These are phyloP conservation scores for Bombyx mandarina DNA, from an alignment of 1,140 invertebrate genomes.

Conservation along the genomic window DNA sequence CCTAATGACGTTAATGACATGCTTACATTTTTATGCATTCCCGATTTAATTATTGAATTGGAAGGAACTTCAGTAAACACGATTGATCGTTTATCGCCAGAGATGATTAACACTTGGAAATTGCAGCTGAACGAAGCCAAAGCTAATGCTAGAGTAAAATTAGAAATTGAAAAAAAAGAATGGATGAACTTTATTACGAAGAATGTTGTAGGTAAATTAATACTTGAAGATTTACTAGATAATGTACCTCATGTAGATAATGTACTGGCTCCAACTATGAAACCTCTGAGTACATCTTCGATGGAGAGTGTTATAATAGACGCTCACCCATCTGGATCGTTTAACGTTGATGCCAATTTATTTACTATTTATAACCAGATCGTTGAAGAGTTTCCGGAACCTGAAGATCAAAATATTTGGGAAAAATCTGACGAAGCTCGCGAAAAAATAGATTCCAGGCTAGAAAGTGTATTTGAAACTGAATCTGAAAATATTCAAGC, in stretches of 20 bases:
- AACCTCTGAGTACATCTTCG: slow-evolving; percentile 19
- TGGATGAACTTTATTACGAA: slow-evolving; percentile 45
- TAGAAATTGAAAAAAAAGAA: slow-evolving; percentile 26
- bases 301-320: slow-evolving; percentile 41
- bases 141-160: slow-evolving; percentile 27
- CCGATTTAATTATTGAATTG: slow-evolving; percentile 71
- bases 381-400: slow-evolving; percentile 53
- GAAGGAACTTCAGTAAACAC: slow-evolving; percentile 36
- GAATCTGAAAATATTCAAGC: slow-evolving; percentile 53
- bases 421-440: slow-evolving; percentile 58
- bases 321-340: slow-evolving; percentile 36
- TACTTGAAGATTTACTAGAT: slow-evolving; percentile 43
- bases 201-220: slow-evolving; percentile 37
- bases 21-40: slow-evolving; percentile 59
- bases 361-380: slow-evolving; percentile 44
- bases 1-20: slow-evolving; percentile 66
- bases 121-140: slow-evolving; percentile 38
- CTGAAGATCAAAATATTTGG: slow-evolving; percentile 53
- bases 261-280: slow-evolving; percentile 6
- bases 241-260: slow-evolving; percentile 15
- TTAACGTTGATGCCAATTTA: slow-evolving; percentile 38
- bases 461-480: slow-evolving; percentile 56
- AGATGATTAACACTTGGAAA: slow-evolving; percentile 58
- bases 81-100: slow-evolving; percentile 41
- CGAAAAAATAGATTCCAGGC: slow-evolving; percentile 51